phyloP scores from a whole-genome alignment of 2,113 vertebrate genomes.

The Pomatostomus ruficeps region DNA sequence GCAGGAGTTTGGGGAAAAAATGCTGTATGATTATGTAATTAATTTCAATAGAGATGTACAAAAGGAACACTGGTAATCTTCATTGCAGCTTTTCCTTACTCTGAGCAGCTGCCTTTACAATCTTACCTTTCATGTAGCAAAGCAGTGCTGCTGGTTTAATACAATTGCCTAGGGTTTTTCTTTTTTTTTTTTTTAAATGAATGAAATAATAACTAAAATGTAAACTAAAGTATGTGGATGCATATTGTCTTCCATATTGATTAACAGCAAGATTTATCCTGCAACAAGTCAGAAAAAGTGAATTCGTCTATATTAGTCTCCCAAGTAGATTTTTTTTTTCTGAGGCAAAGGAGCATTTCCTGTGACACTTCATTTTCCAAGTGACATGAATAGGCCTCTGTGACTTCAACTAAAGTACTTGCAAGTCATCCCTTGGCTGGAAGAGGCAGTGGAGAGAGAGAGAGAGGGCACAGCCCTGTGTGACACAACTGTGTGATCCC shows the following conservation, averaged over 20 bases:
- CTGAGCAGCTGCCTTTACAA: constrained; percentile 4
- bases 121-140: neutral
- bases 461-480: fast-evolving
- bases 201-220: neutral
- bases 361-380: neutral
- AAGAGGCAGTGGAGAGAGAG: neutral
- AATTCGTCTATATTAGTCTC: neutral
- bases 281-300: neutral
- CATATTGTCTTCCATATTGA: neutral
- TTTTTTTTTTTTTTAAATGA: neutral
- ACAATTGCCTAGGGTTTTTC: neutral
- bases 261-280: neutral
- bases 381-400: neutral
- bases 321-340: fast-evolving
- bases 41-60: neutral
- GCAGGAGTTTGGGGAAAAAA: neutral
- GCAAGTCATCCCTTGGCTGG: neutral
- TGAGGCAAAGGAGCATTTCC: neutral
- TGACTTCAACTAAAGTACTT: neutral
- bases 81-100: neutral
- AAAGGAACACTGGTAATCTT: neutral
- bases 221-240: neutral
- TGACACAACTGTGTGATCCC: fast-evolving
- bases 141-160: neutral
- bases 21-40: neutral